Conservation (phyloP, 2,888 invertebrate species). For the Autographa gamma region DNA sequence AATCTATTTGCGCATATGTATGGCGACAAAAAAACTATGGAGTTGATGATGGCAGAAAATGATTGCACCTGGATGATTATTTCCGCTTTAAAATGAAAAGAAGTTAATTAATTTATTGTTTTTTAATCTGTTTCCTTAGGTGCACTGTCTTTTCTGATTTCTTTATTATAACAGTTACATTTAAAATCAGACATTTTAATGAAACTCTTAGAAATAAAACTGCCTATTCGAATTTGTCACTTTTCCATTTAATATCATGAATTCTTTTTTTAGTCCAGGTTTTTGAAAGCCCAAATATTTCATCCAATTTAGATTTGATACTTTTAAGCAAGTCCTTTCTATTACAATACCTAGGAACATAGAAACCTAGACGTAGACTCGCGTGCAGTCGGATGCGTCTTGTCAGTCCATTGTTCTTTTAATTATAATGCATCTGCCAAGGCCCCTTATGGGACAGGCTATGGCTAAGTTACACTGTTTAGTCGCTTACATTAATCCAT, state of each 20-base stretch:
- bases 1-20: background rate
- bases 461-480: slow-evolving; percentile 30
- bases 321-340: background rate
- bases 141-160: no score
- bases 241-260: no score
- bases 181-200: no score
- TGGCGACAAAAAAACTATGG: background rate
- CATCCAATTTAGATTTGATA: no score
- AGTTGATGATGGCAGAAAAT: background rate
- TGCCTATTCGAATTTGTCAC: no score
- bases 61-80: background rate
- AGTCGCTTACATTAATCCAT: slow-evolving; percentile 38
- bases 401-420: slow-evolving; percentile 77
- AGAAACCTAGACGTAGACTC: slow-evolving; percentile 26
- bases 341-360: background rate
- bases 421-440: slow-evolving; percentile 78
- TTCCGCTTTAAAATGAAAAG: background rate
- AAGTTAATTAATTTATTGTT: background rate
- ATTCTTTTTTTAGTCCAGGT: no score
- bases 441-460: slow-evolving; percentile 66
- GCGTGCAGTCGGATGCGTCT: slow-evolving; percentile 66
- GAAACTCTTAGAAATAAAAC: no score
- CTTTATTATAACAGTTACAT: no score
- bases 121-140: no score
- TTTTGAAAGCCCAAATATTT: no score